Conservation (phyloP, 2,888 invertebrate genomes). For the Calameuta filiformis region DNA sequence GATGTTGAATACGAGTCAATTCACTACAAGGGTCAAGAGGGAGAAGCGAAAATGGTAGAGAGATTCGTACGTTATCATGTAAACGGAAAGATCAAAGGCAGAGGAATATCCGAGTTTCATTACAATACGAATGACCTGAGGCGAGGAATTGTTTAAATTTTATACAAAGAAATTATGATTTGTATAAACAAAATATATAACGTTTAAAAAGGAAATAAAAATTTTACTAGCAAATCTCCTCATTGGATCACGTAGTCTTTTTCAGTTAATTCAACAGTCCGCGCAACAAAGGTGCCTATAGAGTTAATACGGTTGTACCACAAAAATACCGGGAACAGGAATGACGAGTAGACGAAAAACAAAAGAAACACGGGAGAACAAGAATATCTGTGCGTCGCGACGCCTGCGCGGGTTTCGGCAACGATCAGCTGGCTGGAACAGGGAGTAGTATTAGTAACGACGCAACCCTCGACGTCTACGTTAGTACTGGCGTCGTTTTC, state of each 20-base stretch:
- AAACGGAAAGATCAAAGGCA: conserved; percentile 73
- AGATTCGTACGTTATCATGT: conserved; percentile 70
- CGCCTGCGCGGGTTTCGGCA: conserved; percentile 60
- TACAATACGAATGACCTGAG: not conserved
- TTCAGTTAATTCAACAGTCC: no score
- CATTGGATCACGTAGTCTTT: not conserved
- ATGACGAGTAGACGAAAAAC: not conserved
- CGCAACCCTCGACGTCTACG: conserved; percentile 27
- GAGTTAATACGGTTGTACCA: not conserved
- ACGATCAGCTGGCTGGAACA: conserved; percentile 61
- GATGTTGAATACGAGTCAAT: conserved; percentile 70
- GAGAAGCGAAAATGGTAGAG: conserved; percentile 77
- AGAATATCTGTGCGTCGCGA: conserved; percentile 35
- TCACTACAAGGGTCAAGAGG: conserved; percentile 76
- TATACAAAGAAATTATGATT: not conserved
- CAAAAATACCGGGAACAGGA: not conserved
- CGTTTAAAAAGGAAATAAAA: not conserved
- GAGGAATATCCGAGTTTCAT: conserved; percentile 70
- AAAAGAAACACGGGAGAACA: not conserved
- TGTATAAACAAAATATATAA: not conserved
- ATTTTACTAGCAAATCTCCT: not conserved
- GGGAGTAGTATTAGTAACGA: conserved; percentile 22
- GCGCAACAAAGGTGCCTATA: not conserved
- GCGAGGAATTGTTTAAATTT: not conserved
- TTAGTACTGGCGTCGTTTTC: conserved; percentile 18